A percentile compares a stretch with the other conserved stretches of the same genome.
Conservation (phyloP, 2,888 invertebrate species). For the Parelbella ahira region DNA sequence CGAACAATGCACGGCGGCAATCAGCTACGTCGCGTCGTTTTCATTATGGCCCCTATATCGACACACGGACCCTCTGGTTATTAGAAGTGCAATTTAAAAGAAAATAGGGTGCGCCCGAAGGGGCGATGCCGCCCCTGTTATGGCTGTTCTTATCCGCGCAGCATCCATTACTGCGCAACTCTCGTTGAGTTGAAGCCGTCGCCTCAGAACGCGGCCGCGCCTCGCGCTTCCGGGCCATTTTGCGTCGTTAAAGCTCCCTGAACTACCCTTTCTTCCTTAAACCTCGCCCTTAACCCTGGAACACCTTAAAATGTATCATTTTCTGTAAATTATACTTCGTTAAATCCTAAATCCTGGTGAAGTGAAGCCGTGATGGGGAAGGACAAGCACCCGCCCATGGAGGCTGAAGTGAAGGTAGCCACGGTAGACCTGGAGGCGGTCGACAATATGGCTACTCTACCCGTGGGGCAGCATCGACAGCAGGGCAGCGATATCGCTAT, state of each 20-base stretch:
- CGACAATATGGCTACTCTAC: slow-evolving; percentile 94
- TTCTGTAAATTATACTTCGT: too few relatives aligned
- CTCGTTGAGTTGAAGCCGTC: slow-evolving; percentile 55
- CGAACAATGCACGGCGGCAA: slow-evolving; percentile 9
- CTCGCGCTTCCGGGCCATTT: slow-evolving; percentile 63
- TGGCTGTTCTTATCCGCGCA: slow-evolving; percentile 54
- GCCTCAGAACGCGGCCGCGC: slow-evolving; percentile 56
- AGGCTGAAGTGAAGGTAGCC: slow-evolving; percentile 92
- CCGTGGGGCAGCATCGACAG: slow-evolving; percentile 88
- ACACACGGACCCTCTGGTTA: slow-evolving; percentile 47
- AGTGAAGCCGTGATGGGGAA: slow-evolving; percentile 68
- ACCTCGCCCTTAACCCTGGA: slow-evolving; percentile 51
- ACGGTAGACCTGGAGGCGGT: slow-evolving; percentile 93
- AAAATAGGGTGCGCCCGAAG: slow-evolving; percentile 56
- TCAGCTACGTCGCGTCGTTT: slow-evolving; percentile 4
- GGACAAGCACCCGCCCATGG: slow-evolving; percentile 73
- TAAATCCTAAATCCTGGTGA: slow-evolving; percentile 44
- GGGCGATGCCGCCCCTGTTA: slow-evolving; percentile 68
- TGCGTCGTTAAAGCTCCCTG: slow-evolving; percentile 48
- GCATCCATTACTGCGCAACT: slow-evolving; percentile 76
- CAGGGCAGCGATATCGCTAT: slow-evolving; percentile 85
- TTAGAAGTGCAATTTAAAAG: slow-evolving; percentile 54
- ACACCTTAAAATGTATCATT: slow-evolving; percentile 35
- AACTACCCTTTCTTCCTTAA: slow-evolving; percentile 48
- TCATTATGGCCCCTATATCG: slow-evolving; percentile 20